These are phyloP conservation scores for Octodonta nipae DNA, from an alignment of 2,888 invertebrate genomes.

Conservation along the genomic window DNA sequence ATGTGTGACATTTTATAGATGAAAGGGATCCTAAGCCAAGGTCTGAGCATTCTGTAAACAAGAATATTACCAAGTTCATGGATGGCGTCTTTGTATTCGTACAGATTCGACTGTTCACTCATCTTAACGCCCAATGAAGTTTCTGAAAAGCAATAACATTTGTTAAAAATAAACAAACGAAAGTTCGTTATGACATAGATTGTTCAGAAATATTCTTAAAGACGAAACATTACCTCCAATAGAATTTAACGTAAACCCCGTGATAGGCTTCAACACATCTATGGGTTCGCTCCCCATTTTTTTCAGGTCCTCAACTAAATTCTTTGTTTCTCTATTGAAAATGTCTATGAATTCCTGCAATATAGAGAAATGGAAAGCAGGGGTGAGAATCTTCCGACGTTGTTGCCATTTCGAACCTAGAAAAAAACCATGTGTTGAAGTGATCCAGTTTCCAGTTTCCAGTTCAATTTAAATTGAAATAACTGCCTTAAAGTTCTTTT, in stretches of 20 bases:
- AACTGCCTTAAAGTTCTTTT: neutral
- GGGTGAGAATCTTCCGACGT: conserved; percentile 16
- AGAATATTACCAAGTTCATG: conserved; percentile 5
- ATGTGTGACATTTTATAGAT: neutral
- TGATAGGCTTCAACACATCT: conserved; percentile 7
- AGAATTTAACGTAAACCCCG: conserved; percentile 7
- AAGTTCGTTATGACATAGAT: too few relatives aligned
- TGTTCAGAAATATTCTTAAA: neutral
- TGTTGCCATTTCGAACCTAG: conserved; percentile 15
- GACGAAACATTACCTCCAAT: conserved; percentile 8
- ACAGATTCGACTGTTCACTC: neutral
- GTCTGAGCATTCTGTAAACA: conserved; percentile 3
- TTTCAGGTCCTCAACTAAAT: conserved; percentile 3
- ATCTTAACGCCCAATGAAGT: conserved; percentile 8
- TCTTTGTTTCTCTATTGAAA: conserved; percentile 15
- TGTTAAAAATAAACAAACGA: neutral
- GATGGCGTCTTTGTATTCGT: conserved; percentile 6
- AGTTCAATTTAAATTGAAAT: neutral
- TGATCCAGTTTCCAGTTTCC: too few relatives aligned
- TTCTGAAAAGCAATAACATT: conserved; percentile 6
- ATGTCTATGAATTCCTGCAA: conserved; percentile 15
- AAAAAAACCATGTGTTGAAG: too few relatives aligned
- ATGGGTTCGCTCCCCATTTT: conserved; percentile 4
- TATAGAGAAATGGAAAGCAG: conserved; percentile 18
- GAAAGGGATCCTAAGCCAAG: conserved; percentile 4